Evolutionary conservation across 2,113 vertebrate species (phyloP), one percentile per base, ranked within the genome.

Genomic region (Psephotus haematonotus): DNA sequence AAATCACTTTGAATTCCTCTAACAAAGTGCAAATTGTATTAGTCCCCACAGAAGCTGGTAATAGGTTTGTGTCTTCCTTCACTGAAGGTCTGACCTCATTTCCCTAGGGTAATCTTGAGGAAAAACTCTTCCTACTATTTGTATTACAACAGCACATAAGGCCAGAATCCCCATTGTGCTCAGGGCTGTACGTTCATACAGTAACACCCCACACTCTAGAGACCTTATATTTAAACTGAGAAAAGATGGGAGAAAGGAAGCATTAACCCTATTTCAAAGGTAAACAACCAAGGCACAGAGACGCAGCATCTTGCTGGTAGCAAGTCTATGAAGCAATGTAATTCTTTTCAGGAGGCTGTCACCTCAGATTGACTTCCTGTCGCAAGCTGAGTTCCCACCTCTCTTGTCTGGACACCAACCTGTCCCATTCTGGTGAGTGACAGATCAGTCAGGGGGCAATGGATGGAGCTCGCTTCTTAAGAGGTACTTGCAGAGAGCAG

Each of bases 1-100:
- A 92, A 96, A 96, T 96, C 77, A 93, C 93, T 95, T 79, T 82
- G 91, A 95, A 87, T 97, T 96, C 81, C 89, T 96, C 84, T 95
- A 96, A 97, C 86, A 70, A 96, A 96, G 91, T 95, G 94, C 70
- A 96, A 96, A 97, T 95, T 97, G 93, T 91, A 93, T 97, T 96
- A 97, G 91, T 95, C 62, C 93, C 91, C 47, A 87, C 94, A 97
- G 94, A 97, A 97, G 79, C 84, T 92, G 84, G 89, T 96, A 97
- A 97, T 97, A 92, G 93, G 91, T 92, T 95, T 95, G 95, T 87
- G 62, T 87, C 93, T 95, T 95, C 81, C 78, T 87, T 82, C 70
- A 27, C 81, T 79, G 93, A 89, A 91, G 91, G 93, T 69, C 94
- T 97, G 94, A 97, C 93, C 91, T 95, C 89, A 84, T 57, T 79